Evolutionary conservation across 2,797 vertebrate genomes (phyloP).

Genomic region (Characodon lateralis): DNA sequence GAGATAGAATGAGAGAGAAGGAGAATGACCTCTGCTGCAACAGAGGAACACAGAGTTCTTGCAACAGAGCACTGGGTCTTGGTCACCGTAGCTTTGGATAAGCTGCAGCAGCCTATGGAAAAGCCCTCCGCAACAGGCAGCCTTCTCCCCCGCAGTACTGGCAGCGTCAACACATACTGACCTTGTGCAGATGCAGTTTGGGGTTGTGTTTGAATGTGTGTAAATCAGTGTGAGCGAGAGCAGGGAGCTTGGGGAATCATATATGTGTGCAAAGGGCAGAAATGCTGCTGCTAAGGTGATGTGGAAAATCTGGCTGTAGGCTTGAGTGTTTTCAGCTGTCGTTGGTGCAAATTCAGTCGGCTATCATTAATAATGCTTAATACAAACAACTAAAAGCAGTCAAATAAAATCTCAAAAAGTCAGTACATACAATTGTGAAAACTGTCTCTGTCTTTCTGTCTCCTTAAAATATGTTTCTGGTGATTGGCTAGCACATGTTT

Average conservation of each 20-base stretch:
- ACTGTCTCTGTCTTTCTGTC: not conserved
- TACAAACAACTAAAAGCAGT: not conserved
- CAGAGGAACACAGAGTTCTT: conserved; percentile 72
- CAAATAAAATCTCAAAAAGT: not conserved
- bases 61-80: conserved; percentile 67
- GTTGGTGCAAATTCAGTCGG: conserved; percentile 2
- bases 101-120: conserved; percentile 70
- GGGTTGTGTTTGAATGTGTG: conserved; percentile 21
- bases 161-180: conserved; percentile 58
- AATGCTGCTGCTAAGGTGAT: conserved; percentile 22
- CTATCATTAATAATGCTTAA: not conserved
- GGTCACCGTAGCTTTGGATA: conserved; percentile 84
- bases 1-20: conserved; percentile 6
- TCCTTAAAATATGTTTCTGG: not conserved
- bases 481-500: not conserved
- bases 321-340: conserved; percentile 50
- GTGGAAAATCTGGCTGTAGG: conserved; percentile 34
- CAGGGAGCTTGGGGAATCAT: conserved; percentile 16
- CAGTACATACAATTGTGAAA: not conserved
- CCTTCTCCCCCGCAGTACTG: conserved; percentile 57
- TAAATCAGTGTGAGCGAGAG: conserved; percentile 13
- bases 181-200: conserved; percentile 63
- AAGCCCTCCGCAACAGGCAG: conserved; percentile 46
- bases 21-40: conserved; percentile 64
- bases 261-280: conserved; percentile 24